These are phyloP conservation scores for Thecophora atra DNA, from an alignment of 2,888 invertebrate species.

Conservation along the genomic window DNA sequence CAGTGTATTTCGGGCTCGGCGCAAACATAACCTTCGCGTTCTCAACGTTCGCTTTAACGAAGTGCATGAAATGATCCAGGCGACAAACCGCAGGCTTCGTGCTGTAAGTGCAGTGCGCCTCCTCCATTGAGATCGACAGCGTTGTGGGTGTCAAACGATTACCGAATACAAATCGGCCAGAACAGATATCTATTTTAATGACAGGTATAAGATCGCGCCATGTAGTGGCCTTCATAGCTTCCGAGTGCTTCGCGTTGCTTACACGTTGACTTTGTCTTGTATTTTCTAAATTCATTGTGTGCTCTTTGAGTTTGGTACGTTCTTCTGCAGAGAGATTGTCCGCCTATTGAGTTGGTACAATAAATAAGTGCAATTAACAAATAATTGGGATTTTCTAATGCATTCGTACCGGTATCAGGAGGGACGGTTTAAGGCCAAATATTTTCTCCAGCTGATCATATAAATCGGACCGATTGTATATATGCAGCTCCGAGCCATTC, in stretches of 20 bases:
- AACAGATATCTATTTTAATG: conserved; percentile 92
- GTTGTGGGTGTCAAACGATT: conserved; percentile 95
- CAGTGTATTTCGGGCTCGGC: conserved; percentile 95
- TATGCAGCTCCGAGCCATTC: conserved; percentile 94
- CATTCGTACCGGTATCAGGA: conserved; percentile 73
- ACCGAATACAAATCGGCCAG: conserved; percentile 93
- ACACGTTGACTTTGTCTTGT: conserved; percentile 68
- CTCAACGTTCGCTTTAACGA: conserved; percentile 92
- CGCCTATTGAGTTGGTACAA: conserved; percentile 54
- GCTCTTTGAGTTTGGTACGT: conserved; percentile 68
- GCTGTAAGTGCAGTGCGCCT: conserved; percentile 93
- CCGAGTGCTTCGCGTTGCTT: conserved; percentile 70
- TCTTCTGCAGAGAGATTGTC: conserved; percentile 70
- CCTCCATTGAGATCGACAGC: conserved; percentile 89
- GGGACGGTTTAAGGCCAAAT: conserved; percentile 84
- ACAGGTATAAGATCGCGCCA: conserved; percentile 97
- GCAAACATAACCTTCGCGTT: conserved; percentile 95
- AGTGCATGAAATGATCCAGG: conserved; percentile 95
- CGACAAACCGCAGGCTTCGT: conserved; percentile 94
- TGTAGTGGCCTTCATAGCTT: conserved; percentile 85
- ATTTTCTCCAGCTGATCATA: conserved; percentile 88
- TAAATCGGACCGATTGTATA: conserved; percentile 90
- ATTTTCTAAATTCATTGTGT: conserved; percentile 73
- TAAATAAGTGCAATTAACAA: conserved; percentile 13
- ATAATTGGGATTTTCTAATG: conserved; percentile 33